A percentile compares a stretch with the other conserved stretches of the same genome.
Conservation (phyloP, 2,888 invertebrate species). For the Nycteola revayana region DNA sequence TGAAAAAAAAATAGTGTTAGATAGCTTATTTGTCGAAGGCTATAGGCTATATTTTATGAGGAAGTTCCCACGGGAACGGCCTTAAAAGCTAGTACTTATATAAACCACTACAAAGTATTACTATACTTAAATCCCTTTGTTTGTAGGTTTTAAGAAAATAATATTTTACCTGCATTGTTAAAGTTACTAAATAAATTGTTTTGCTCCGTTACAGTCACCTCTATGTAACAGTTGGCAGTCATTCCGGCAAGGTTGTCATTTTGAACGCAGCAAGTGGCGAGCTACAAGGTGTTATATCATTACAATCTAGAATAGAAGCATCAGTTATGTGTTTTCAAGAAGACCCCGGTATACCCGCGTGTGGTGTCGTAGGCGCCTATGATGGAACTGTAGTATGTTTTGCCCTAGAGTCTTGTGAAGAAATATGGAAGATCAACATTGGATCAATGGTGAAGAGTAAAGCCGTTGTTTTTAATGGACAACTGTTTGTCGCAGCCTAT, state of each 20-base stretch:
- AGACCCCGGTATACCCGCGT: conserved; percentile 32
- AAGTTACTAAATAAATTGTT: no score
- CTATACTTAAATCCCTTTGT: no score
- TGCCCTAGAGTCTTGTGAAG: conserved; percentile 70
- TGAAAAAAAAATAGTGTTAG: no score
- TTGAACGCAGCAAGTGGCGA: conserved; percentile 79
- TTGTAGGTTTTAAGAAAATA: no score
- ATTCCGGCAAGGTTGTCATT: conserved; percentile 87
- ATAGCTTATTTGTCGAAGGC: no score
- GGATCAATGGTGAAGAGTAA: conserved; percentile 85
- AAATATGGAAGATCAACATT: conserved; percentile 84
- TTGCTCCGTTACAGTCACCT: conserved; percentile 53
- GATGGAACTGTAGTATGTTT: conserved; percentile 88
- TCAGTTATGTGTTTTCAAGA: conserved; percentile 70
- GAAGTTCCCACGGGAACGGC: no score
- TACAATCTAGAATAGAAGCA: conserved; percentile 89
- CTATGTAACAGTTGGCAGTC: conserved; percentile 75
- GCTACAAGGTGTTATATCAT: conserved; percentile 64
- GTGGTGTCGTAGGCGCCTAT: conserved; percentile 88
- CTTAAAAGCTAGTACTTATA: no score
- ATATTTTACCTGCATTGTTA: background rate
- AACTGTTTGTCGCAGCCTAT: conserved; percentile 87
- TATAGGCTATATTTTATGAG: no score
- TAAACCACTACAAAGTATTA: background rate
- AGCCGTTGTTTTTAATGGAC: conserved; percentile 52